Base-by-base conservation (phyloP, 2,113 vertebrate genomes). In the Ia io region DNA sequence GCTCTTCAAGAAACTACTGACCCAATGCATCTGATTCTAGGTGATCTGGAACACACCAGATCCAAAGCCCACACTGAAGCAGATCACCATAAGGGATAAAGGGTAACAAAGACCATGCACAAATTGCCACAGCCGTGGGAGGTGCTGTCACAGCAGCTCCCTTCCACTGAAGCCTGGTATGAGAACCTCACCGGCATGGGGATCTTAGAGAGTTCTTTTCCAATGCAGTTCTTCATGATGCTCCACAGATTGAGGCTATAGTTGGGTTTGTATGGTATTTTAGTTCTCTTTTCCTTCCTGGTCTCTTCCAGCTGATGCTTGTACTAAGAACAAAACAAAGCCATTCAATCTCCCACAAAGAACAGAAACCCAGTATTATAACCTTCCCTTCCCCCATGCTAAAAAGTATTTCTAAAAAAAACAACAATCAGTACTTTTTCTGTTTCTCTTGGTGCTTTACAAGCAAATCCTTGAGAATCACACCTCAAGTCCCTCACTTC, bases 151-250 rank as follows among this genome's bases (percentile, higher is more conserved):
- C 0, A 3, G 30, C 22, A 10, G 17, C 73, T n/a, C 35, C 40
- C 42, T 76, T 2, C 59, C 37, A 5, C 61, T 0, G 28, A 59
- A 44, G n/a, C 74, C 40, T 2, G 23, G 17, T 32, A 9, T 13
- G 6, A 35, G 94, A 69, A 12, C 78, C 98, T 98, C 98, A 99
- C 99, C 30, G 99, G 99, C 99, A 99, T 99, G 23, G 99, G 99
- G 94, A 99, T 99, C 98, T 99, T 99, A 53, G 99, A 99, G 18
- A 99, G 98, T 92, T 99, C 99, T 95, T 99, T 99, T 76, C 99
- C 99, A 0, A 99, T 99, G 96, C 99, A 99, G 96, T 99, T 99
- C 97, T 99, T 99, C 99, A 99, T 99, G 96, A 99, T 99, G 98
- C 99, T 99, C 99, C 99, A 99, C 53, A 99, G 97, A 63, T 99